Percentiles rank a stretch among this genome's conserved stretches.
Conservation (phyloP, 2,888 invertebrate species). For the Cactoblastis cactorum region DNA sequence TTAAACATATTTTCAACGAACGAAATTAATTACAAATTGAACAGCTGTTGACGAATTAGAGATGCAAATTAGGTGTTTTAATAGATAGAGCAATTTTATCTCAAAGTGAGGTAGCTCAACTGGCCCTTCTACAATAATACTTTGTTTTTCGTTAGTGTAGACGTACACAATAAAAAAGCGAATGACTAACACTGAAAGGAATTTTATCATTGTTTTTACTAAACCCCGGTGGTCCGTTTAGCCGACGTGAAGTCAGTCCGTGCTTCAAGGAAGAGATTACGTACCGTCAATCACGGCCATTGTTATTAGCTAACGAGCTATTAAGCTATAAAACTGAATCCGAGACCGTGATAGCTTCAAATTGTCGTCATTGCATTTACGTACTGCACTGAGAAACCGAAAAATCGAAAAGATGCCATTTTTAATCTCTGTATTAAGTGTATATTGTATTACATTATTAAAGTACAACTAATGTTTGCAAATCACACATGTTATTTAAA, state of each 20-base stretch:
- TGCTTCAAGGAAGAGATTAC: not conserved
- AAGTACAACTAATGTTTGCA: too few species aligned
- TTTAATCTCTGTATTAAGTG: too few species aligned
- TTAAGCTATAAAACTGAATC: conserved; percentile 5
- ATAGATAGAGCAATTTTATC: too few species aligned
- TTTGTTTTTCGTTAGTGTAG: too few species aligned
- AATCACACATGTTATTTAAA: too few species aligned
- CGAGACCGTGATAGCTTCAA: not conserved
- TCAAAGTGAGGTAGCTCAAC: too few species aligned
- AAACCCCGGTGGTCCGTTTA: conserved; percentile 1
- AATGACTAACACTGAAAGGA: not conserved
- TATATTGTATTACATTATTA: too few species aligned
- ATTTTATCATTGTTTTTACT: not conserved
- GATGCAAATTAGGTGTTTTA: too few species aligned
- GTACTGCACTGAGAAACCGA: not conserved
- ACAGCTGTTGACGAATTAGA: too few species aligned
- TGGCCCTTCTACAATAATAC: not conserved
- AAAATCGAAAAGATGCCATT: not conserved
- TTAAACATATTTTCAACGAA: not conserved
- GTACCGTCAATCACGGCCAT: conserved; percentile 1
- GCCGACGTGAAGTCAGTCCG: not conserved
- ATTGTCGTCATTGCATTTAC: not conserved
- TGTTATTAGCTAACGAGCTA: conserved; percentile 6
- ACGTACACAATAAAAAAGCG: too few species aligned
- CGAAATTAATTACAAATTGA: not conserved